These are phyloP conservation scores for Polydrusus tereticollis DNA, from an alignment of 2,888 invertebrate species.

Conservation along the genomic window DNA sequence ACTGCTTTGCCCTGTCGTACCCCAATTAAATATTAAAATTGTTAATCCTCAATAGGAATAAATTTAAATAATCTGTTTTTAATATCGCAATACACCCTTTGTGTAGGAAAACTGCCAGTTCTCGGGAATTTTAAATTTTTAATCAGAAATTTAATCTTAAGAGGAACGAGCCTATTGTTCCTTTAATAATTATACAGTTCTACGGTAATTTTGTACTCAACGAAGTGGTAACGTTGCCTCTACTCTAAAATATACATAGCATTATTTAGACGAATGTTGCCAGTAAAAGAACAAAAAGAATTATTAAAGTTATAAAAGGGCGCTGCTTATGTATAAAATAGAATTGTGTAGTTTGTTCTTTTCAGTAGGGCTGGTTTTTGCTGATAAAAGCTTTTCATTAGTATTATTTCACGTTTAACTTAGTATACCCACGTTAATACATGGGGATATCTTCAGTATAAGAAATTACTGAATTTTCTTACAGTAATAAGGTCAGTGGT, in stretches of 20 bases:
- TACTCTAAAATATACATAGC: constrained; percentile 17
- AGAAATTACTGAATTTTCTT: too few species aligned
- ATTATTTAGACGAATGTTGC: constrained; percentile 33
- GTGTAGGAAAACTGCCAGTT: constrained; percentile 29
- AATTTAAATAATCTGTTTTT: constrained; percentile 48
- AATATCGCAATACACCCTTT: constrained; percentile 41
- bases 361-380: background rate
- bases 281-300: constrained; percentile 32
- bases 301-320: constrained; percentile 34
- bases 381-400: background rate
- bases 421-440: too few species aligned
- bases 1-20: constrained; percentile 22
- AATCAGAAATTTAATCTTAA: constrained; percentile 46
- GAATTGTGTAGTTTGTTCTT: background rate
- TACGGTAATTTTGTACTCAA: constrained; percentile 41
- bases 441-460: too few species aligned
- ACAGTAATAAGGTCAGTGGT: too few species aligned
- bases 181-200: constrained; percentile 43
- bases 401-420: too few species aligned
- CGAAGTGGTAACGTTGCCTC: constrained; percentile 36
- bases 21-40: constrained; percentile 36
- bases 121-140: constrained; percentile 39
- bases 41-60: constrained; percentile 32
- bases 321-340: constrained; percentile 6
- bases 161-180: constrained; percentile 38